phyloP scores from a whole-genome alignment of 2,888 invertebrate species.

The Harpagoxenus sublaevis region DNA sequence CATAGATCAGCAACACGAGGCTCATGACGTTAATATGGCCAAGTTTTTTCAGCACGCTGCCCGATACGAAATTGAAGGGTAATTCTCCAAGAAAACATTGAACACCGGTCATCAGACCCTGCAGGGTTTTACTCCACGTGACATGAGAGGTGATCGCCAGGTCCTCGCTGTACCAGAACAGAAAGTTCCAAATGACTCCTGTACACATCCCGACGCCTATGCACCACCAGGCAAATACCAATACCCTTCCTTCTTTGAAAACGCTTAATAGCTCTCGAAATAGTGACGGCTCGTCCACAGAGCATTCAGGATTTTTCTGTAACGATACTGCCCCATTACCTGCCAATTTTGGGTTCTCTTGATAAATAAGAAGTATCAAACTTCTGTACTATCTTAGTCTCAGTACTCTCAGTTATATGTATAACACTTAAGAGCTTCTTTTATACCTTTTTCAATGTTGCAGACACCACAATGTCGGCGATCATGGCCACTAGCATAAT shows the following conservation, averaged over 20 bases:
- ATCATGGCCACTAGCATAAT: conserved; percentile 90
- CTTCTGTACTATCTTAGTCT: conserved; percentile 54
- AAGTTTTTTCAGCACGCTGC: conserved; percentile 85
- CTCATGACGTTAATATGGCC: conserved; percentile 95
- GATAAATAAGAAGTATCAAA: conserved; percentile 66
- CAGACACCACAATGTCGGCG: conserved; percentile 90
- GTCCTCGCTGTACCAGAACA: conserved; percentile 95
- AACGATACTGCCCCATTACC: conserved; percentile 73
- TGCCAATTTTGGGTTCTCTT: conserved; percentile 69
- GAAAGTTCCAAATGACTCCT: conserved; percentile 94
- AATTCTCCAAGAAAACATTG: conserved; percentile 95
- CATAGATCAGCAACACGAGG: conserved; percentile 92
- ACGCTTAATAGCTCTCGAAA: conserved; percentile 80
- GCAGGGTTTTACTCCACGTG: conserved; percentile 90
- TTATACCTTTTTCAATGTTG: conserved; percentile 87
- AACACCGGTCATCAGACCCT: conserved; percentile 91
- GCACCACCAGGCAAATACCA: conserved; percentile 93
- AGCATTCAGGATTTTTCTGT: conserved; percentile 74
- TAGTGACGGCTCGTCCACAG: conserved; percentile 79
- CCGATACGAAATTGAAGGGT: conserved; percentile 95
- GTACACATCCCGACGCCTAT: conserved; percentile 94
- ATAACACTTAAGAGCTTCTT: neutral
- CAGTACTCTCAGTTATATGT: neutral
- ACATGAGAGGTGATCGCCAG: conserved; percentile 86
- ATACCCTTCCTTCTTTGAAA: conserved; percentile 85